phyloP scores from a whole-genome alignment of 2,888 invertebrate genomes.

The Craniophora ligustri region DNA sequence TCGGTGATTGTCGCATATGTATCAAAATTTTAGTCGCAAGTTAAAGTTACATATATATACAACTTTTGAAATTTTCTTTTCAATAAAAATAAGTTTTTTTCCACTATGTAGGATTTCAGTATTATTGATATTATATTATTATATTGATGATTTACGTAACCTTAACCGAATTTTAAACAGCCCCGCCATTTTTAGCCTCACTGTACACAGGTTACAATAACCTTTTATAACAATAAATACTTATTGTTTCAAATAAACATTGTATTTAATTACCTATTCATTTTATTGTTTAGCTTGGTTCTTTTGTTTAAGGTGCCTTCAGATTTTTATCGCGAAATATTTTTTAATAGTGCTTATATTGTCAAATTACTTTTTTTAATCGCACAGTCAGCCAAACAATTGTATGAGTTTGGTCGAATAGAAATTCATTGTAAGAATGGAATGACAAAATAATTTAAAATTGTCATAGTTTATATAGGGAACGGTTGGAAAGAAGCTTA shows the following conservation, averaged over 20 bases:
- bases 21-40: no score
- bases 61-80: no score
- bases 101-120: no score
- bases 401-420: neutral
- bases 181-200: neutral
- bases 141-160: no score
- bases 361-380: neutral
- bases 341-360: constrained; percentile 2
- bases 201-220: constrained; percentile 1
- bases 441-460: no score
- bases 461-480: no score
- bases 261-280: neutral
- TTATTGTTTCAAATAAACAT: constrained; percentile 23
- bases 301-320: constrained; percentile 18
- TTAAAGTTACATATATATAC: no score
- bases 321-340: constrained; percentile 20
- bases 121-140: no score
- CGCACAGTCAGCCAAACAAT: neutral
- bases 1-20: no score
- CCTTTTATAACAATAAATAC: constrained; percentile 5
- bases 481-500: no score
- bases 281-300: constrained; percentile 22
- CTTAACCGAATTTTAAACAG: no score
- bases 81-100: no score
- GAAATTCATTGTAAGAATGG: neutral